phyloP scores from a whole-genome alignment of 2,888 invertebrate species.

The Arctia plantaginis region DNA sequence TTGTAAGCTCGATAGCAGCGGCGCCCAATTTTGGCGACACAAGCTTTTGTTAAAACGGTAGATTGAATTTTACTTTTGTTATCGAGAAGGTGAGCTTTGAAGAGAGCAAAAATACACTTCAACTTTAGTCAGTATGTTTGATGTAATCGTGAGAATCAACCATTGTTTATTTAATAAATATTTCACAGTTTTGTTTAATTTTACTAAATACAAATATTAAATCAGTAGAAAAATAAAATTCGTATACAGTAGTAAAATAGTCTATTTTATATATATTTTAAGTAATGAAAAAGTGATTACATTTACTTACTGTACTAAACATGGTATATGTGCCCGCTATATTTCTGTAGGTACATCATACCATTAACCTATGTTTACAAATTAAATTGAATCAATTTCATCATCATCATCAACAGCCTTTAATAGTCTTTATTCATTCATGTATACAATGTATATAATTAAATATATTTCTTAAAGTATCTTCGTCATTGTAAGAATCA shows the following conservation, averaged over 20 bases:
- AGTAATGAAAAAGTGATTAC: not conserved
- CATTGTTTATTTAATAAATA: too few species aligned
- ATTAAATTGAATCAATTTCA: not conserved
- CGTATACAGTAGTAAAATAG: too few species aligned
- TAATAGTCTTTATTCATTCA: too few species aligned
- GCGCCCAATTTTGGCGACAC: conserved; percentile 23
- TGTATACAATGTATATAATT: too few species aligned
- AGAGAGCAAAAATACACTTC: conserved; percentile 1
- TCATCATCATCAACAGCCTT: too few species aligned
- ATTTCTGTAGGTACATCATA: not conserved
- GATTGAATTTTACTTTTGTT: conserved; percentile 10
- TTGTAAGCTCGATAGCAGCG: conserved; percentile 36
- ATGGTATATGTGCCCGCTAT: not conserved
- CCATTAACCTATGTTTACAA: not conserved
- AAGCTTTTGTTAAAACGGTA: conserved; percentile 35
- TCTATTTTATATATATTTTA: too few species aligned
- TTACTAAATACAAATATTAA: too few species aligned
- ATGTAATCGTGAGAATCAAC: too few species aligned
- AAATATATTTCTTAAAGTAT: not conserved
- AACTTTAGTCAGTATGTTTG: not conserved
- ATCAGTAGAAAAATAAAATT: too few species aligned
- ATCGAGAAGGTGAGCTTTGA: not conserved
- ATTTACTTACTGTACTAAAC: too few species aligned
- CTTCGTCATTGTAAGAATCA: not conserved
- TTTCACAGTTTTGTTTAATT: too few species aligned